Evolutionary conservation across 2,797 vertebrate genomes (phyloP).

Genomic region (Muscicapa striata): DNA sequence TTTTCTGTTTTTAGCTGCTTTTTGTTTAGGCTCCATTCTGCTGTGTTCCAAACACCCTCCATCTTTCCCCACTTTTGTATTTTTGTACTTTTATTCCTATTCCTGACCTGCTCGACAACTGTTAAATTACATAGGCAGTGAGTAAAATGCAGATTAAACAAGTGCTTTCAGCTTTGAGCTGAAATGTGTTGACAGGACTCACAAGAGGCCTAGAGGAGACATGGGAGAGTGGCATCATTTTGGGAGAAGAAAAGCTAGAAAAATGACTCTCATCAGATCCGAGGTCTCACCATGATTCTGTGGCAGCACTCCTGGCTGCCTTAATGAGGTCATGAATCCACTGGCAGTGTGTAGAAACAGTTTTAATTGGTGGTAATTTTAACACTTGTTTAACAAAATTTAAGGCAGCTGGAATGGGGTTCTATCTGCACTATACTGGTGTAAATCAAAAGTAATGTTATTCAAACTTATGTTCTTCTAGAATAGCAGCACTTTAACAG

Average conservation of each 20-base stretch:
- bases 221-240: background rate
- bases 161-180: constrained; percentile 12
- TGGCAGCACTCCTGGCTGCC: background rate
- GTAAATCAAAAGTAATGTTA: constrained; percentile 22
- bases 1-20: background rate
- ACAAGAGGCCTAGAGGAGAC: constrained; percentile 15
- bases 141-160: constrained; percentile 45
- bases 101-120: constrained; percentile 43
- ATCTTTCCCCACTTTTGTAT: background rate
- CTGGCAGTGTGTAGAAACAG: background rate
- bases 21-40: constrained; percentile 7
- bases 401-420: background rate
- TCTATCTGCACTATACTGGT: background rate
- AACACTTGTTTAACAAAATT: constrained; percentile 6
- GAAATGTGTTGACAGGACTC: constrained; percentile 59
- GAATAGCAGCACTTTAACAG: constrained; percentile 24
- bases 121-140: constrained; percentile 37
- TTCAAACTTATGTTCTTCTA: constrained; percentile 36
- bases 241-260: background rate
- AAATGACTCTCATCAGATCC: background rate
- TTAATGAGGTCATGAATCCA: background rate
- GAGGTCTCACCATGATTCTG: background rate
- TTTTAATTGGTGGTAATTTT: constrained; percentile 24
- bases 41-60: background rate
- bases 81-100: constrained; percentile 30